A percentile compares a stretch with the other conserved stretches of the same genome.
Evolutionary conservation across 1,140 invertebrate genomes (phyloP).

Genomic region (Anastrepha ludens): DNA sequence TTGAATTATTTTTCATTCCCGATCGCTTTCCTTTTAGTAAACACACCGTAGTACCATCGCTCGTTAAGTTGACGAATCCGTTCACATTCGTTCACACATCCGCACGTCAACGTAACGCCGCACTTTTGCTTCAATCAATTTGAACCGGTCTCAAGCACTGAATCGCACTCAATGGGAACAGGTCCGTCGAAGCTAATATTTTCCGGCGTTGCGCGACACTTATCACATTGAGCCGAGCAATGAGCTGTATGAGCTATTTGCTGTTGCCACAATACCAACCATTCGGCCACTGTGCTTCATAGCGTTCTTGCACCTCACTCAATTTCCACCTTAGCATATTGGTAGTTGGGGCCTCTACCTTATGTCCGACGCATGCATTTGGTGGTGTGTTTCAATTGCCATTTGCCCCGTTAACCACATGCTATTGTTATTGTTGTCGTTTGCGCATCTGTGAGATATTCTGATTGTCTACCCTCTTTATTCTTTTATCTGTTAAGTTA

Average conservation of each 20-base stretch:
- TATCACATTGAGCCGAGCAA: conserved; percentile 24
- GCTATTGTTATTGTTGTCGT: neutral
- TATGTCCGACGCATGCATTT: neutral
- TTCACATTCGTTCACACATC: neutral
- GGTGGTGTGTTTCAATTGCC: neutral
- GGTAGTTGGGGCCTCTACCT: neutral
- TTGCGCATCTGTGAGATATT: neutral
- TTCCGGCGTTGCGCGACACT: conserved; percentile 17
- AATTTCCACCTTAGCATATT: neutral
- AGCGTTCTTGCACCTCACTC: conserved; percentile 14
- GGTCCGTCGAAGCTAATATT: conserved; percentile 61
- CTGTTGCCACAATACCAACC: conserved; percentile 18
- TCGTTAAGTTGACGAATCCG: conserved; percentile 30
- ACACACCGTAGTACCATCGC: neutral
- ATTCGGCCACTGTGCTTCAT: neutral
- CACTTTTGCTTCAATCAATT: conserved; percentile 56
- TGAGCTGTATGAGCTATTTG: conserved; percentile 38
- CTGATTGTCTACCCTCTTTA: neutral
- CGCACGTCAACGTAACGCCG: conserved; percentile 44
- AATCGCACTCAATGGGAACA: conserved; percentile 63
- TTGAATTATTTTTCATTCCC: neutral
- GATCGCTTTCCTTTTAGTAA: neutral
- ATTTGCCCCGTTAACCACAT: too few species aligned
- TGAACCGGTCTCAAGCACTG: conserved; percentile 59
- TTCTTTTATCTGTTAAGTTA: neutral